Evolutionary conservation across 1,140 invertebrate genomes (phyloP).

Genomic region (Monomorium pharaonis): DNA sequence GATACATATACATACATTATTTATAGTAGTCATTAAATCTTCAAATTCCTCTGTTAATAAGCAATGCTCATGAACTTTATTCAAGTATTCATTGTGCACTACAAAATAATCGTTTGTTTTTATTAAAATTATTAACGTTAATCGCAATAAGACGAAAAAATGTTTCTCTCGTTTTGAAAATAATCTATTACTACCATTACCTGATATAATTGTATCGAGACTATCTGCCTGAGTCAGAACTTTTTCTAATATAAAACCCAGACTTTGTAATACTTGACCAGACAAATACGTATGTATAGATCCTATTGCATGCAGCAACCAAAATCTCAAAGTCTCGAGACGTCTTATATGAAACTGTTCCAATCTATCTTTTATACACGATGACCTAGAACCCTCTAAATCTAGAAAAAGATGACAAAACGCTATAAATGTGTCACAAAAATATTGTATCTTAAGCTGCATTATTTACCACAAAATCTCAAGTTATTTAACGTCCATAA

Average conservation of each 20-base stretch:
- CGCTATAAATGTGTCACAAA: neutral
- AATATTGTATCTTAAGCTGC: neutral
- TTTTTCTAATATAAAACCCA: conserved; percentile 84
- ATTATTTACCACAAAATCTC: conserved; percentile 83
- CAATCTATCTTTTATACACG: conserved; percentile 67
- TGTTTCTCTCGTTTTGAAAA: neutral
- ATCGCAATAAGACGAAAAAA: neutral
- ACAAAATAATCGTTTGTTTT: conserved; percentile 58
- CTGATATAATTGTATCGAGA: conserved; percentile 83
- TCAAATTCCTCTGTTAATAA: conserved; percentile 81
- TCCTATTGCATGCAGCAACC: conserved; percentile 87
- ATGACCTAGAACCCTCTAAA: conserved; percentile 76
- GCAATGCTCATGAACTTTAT: conserved; percentile 83
- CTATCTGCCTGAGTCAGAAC: conserved; percentile 83
- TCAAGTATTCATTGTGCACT: conserved; percentile 83
- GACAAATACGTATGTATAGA: conserved; percentile 88
- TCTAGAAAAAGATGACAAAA: conserved; percentile 70
- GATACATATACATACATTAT: conserved; percentile 73
- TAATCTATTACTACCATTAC: conserved; percentile 65
- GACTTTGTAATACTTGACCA: conserved; percentile 87
- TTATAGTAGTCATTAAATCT: conserved; percentile 79
- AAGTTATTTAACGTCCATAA: conserved; percentile 87
- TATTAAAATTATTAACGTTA: neutral
- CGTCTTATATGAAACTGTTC: conserved; percentile 83
- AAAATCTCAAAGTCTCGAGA: conserved; percentile 87